phyloP scores from a whole-genome alignment of 1,140 invertebrate species.

The Rhynchophorus ferrugineus region DNA sequence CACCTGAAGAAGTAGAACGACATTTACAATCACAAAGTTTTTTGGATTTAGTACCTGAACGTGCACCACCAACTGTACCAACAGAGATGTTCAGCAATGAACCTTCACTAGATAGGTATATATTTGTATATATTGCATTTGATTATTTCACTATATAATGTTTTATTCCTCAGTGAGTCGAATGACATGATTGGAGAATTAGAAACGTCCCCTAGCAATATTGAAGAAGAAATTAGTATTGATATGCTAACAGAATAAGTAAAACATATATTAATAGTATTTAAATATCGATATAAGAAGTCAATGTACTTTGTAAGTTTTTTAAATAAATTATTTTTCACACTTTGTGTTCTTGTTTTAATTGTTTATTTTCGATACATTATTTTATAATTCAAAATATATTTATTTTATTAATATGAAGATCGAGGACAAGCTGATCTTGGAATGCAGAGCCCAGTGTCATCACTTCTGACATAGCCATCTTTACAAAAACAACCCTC shows the following conservation, averaged over 20 bases:
- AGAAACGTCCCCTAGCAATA: constrained; percentile 67
- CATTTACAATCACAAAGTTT: constrained; percentile 80
- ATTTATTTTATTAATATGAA: no score
- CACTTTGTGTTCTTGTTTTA: no score
- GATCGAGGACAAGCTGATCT: no score
- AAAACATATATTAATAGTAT: no score
- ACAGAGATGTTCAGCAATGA: constrained; percentile 92
- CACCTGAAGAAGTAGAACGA: constrained; percentile 82
- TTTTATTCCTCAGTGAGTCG: constrained; percentile 69
- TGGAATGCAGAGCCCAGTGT: neutral
- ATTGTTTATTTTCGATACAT: no score
- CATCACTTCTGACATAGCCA: neutral
- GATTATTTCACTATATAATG: neutral
- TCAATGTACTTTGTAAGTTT: no score
- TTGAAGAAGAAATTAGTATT: constrained; percentile 60
- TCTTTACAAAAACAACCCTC: neutral
- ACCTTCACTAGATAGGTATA: constrained; percentile 69
- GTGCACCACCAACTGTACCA: constrained; percentile 79
- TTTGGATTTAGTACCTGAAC: constrained; percentile 74
- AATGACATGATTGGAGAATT: constrained; percentile 63
- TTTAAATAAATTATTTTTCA: no score
- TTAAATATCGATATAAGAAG: no score
- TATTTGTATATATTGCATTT: constrained; percentile 3
- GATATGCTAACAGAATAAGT: constrained; percentile 47
- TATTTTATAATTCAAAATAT: no score